These are phyloP conservation scores for Aspidoscelis tigris DNA, from an alignment of 2,113 vertebrate species.

Conservation along the genomic window DNA sequence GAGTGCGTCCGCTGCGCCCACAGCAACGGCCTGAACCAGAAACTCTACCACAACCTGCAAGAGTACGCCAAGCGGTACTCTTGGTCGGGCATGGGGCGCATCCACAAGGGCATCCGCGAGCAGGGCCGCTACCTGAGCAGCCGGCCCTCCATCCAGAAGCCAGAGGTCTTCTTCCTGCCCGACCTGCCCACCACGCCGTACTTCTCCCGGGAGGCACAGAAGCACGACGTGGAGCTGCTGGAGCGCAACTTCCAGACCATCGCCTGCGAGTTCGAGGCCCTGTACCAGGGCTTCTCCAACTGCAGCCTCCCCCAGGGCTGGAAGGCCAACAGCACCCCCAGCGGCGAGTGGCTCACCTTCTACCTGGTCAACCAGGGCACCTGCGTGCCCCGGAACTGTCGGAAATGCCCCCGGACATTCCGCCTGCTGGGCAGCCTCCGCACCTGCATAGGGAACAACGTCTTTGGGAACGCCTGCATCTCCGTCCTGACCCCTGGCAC, in stretches of 20 bases:
- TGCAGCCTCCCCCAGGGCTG: conserved; percentile 90
- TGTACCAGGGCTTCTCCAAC: conserved; percentile 90
- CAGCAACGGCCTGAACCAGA: conserved; percentile 91
- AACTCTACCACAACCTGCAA: conserved; percentile 96
- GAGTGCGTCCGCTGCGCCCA: conserved; percentile 90
- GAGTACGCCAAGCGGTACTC: conserved; percentile 99
- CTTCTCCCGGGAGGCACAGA: conserved; percentile 94
- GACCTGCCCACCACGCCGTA: conserved; percentile 92
- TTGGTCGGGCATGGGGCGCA: conserved; percentile 97
- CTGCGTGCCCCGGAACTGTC: conserved; percentile 91
- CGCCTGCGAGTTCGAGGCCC: conserved; percentile 91
- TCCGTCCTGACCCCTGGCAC: conserved; percentile 92
- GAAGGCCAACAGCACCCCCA: conserved; percentile 91
- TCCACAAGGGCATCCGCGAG: conserved; percentile 95
- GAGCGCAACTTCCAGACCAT: conserved; percentile 94
- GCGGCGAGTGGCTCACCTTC: conserved; percentile 96
- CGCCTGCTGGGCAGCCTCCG: conserved; percentile 94
- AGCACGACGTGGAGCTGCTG: conserved; percentile 94
- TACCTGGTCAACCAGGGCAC: conserved; percentile 96
- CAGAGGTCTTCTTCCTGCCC: conserved; percentile 95
- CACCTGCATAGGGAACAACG: conserved; percentile 96
- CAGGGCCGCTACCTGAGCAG: conserved; percentile 89
- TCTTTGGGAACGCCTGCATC: conserved; percentile 98
- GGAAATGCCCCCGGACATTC: conserved; percentile 94
- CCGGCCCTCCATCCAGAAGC: conserved; percentile 93